phyloP scores from a whole-genome alignment of 2,797 vertebrate genomes.

The Cryptoprocta ferox region DNA sequence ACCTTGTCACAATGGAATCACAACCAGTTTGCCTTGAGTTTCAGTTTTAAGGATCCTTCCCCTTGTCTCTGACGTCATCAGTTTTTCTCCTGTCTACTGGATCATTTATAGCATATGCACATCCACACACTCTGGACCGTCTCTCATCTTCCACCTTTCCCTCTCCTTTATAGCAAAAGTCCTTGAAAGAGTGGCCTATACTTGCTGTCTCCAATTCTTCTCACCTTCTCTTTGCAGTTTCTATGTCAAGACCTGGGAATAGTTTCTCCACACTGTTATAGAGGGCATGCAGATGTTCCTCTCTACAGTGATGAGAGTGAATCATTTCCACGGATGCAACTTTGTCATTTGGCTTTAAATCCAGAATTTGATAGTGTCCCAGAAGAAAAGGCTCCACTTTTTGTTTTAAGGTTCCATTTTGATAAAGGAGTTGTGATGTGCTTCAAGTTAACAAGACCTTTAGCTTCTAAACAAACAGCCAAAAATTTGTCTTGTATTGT shows the following conservation, averaged over 20 bases:
- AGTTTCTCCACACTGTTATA: slow-evolving; percentile 86
- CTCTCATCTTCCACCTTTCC: background rate
- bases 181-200: background rate
- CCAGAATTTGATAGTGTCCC: slow-evolving; percentile 91
- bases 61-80: background rate
- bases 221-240: slow-evolving; percentile 79
- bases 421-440: slow-evolving; percentile 85
- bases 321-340: slow-evolving; percentile 88
- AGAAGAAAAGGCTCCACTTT: slow-evolving; percentile 88
- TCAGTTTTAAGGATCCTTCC: background rate
- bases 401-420: background rate
- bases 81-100: background rate
- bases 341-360: slow-evolving; percentile 90
- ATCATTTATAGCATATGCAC: background rate
- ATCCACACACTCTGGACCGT: background rate
- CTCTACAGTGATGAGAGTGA: slow-evolving; percentile 89
- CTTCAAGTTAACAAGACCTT: slow-evolving; percentile 90
- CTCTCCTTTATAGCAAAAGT: background rate
- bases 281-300: slow-evolving; percentile 87
- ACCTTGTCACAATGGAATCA: background rate
- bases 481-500: slow-evolving; percentile 91
- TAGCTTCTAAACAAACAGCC: slow-evolving; percentile 92
- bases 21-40: background rate
- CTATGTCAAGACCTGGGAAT: slow-evolving; percentile 86
- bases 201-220: background rate